These are phyloP conservation scores for Etia nguti DNA, from an alignment of 2,113 vertebrate species.

Conservation along the genomic window DNA sequence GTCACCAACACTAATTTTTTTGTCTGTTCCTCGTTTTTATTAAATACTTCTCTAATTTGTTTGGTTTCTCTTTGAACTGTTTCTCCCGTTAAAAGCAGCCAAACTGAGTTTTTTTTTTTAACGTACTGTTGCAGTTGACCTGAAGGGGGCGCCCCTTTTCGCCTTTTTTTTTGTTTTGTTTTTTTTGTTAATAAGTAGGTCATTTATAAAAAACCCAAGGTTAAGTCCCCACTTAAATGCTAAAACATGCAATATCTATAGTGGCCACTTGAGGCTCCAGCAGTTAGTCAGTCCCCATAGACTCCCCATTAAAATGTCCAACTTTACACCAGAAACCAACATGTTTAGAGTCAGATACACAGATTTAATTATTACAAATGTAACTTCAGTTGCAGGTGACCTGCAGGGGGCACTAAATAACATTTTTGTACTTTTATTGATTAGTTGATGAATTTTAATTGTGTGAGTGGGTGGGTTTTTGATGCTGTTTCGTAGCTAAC, in stretches of 20 bases:
- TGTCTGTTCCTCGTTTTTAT: background rate
- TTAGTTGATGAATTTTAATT: background rate
- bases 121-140: background rate
- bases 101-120: background rate
- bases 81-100: background rate
- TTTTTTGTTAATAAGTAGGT: accelerated
- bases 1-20: background rate
- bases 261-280: background rate
- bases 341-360: background rate
- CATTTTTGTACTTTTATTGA: background rate
- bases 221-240: background rate
- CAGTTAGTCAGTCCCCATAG: background rate
- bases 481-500: background rate
- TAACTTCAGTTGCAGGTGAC: background rate
- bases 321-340: background rate
- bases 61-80: background rate
- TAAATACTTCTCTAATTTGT: background rate
- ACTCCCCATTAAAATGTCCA: background rate
- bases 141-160: background rate
- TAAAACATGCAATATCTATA: background rate
- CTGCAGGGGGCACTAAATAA: background rate
- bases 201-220: background rate
- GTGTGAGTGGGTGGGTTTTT: background rate
- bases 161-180: background rate
- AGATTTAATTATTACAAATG: background rate